Evolutionary conservation across 2,888 invertebrate species (phyloP), one percentile per base, ranked within the genome.

Genomic region (Lutraria lutraria): DNA sequence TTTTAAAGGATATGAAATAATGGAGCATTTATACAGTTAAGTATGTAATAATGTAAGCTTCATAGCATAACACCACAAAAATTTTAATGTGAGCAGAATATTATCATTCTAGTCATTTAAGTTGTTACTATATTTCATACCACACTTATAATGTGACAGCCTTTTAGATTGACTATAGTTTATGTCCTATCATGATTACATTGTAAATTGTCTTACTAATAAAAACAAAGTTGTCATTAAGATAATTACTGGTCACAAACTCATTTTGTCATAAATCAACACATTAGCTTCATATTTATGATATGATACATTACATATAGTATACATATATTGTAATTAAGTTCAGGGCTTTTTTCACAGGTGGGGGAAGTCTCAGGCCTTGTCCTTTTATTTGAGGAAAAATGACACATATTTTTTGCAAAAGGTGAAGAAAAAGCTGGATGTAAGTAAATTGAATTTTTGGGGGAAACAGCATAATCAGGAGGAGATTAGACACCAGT

Each of bases 91-190:
- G n/a, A n/a, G n/a, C n/a, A n/a, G n/a, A n/a, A n/a, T 31, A 76
- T 76, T 34, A 31, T 10, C n/a, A 31, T 34, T 34, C 15, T 19
- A 76, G 76, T 34, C 76, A 76, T 34, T 34, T 76, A 3, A 76
- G 76, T 31, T 76, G 76, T 76, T 31, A 76, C 31, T 19, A 76
- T 76, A 76, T 76, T 76, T 76, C 31, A 76, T 76, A 12, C 10
- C 34, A 34, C 15, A 34, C 34, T 4, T 76, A 31, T 31, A 76
- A 76, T 76, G 31, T 76, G 76, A 76, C 76, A 76, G 31, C 34
- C 8, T 43, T 4, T 43, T 76, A 15, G 29, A 72, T 72, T 72
- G 72, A 72, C 34, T 34, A 34, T 76, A 31, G 31, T 72, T 31
- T 72, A 76, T 76, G 34, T 76, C 31, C 19, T 31, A 76, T 76